phyloP scores from a whole-genome alignment of 2,797 vertebrate genomes.

The Galago senegalensis region DNA sequence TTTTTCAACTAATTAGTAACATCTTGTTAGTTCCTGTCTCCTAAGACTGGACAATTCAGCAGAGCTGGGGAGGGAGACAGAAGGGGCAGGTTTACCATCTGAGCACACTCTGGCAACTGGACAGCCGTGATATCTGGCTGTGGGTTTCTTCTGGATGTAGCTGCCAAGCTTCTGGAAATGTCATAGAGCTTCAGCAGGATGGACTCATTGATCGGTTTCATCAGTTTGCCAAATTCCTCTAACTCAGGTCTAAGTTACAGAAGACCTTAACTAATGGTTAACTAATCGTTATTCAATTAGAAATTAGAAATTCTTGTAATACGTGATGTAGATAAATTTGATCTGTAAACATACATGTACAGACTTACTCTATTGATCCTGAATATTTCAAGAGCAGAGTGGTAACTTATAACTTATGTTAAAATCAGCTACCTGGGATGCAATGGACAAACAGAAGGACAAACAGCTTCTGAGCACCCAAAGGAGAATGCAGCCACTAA shows the following conservation, averaged over 20 bases:
- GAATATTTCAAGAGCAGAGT: not conserved
- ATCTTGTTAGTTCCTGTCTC: not conserved
- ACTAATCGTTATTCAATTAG: too few relatives aligned
- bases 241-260: not conserved
- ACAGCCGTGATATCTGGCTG: not conserved
- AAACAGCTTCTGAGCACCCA: not conserved
- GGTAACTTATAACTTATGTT: not conserved
- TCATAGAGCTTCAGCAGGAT: not conserved
- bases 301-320: not conserved
- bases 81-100: not conserved
- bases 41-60: not conserved
- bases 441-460: not conserved
- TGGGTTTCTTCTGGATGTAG: not conserved
- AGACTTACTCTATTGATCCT: not conserved
- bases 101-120: not conserved
- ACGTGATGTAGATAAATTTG: not conserved
- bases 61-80: not conserved
- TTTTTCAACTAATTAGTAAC: not conserved
- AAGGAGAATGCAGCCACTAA: not conserved
- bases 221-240: slow-evolving; percentile 12
- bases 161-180: not conserved
- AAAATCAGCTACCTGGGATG: not conserved
- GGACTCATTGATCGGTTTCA: not conserved
- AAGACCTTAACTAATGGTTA: not conserved
- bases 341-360: not conserved